Evolutionary conservation across 2,797 vertebrate genomes (phyloP).

Genomic region (Anguilla anguilla): DNA sequence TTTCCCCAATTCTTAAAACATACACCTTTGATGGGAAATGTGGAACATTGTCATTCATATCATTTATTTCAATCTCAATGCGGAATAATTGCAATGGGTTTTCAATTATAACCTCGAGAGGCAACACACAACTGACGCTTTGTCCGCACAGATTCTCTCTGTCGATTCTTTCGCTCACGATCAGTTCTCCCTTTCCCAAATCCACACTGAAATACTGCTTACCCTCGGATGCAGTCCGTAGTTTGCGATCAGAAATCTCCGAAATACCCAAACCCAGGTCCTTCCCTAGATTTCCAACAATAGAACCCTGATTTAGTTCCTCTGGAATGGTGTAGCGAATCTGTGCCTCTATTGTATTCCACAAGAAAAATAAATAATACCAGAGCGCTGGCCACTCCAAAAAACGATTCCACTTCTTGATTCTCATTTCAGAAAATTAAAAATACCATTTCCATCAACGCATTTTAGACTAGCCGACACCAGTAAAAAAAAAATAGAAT

Average conservation of each 20-base stretch:
- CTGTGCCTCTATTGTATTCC: conserved; percentile 57
- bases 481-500: not conserved
- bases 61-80: conserved; percentile 76
- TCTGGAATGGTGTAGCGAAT: conserved; percentile 72
- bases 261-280: conserved; percentile 68
- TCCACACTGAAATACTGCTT: conserved; percentile 70
- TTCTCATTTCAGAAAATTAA: conserved; percentile 26
- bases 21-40: conserved; percentile 58
- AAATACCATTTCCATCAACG: conserved; percentile 14
- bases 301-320: conserved; percentile 66
- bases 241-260: conserved; percentile 66
- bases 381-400: conserved; percentile 38
- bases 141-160: conserved; percentile 76
- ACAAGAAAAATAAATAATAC: conserved; percentile 34
- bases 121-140: conserved; percentile 70
- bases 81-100: conserved; percentile 71
- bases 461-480: conserved; percentile 21
- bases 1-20: conserved; percentile 66
- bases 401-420: conserved; percentile 37
- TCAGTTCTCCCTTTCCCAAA: conserved; percentile 63
- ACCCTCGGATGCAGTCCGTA: conserved; percentile 69
- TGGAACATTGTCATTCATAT: conserved; percentile 77
- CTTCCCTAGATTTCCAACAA: conserved; percentile 71
- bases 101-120: conserved; percentile 73
- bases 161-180: conserved; percentile 72